Conservation (phyloP, 2,888 invertebrate genomes). For the Melanchra persicariae region DNA sequence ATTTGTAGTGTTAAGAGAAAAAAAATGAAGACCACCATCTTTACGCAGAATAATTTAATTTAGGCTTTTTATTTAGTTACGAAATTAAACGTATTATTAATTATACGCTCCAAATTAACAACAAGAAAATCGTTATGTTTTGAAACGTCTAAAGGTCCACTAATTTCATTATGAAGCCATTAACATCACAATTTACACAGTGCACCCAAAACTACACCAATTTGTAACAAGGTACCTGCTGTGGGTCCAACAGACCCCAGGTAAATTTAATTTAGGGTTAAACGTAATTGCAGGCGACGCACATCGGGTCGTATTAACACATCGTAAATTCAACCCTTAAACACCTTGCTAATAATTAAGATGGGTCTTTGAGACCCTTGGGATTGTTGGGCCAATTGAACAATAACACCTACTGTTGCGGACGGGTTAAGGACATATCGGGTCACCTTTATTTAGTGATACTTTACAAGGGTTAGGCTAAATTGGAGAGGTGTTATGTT, state of each 20-base stretch:
- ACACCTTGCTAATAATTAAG: conserved; percentile 90
- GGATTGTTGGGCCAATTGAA: conserved; percentile 83
- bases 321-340: conserved; percentile 88
- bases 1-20: too few species aligned
- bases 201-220: conserved; percentile 63
- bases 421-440: conserved; percentile 76
- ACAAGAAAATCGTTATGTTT: background rate
- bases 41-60: too few species aligned
- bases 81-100: too few species aligned
- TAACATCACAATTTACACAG: conserved; percentile 46
- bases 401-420: conserved; percentile 78
- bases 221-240: conserved; percentile 62
- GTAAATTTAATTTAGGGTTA: conserved; percentile 88
- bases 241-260: conserved; percentile 78
- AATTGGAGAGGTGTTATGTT: conserved; percentile 52
- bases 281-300: conserved; percentile 84
- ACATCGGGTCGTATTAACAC: conserved; percentile 87
- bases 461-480: conserved; percentile 71
- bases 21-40: too few species aligned
- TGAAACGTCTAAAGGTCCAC: background rate
- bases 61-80: too few species aligned
- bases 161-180: conserved; percentile 44
- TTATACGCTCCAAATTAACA: too few species aligned
- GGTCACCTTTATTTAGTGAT: conserved; percentile 79
- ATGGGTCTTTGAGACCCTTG: conserved; percentile 79